A percentile compares a stretch with the other conserved stretches of the same genome.
Evolutionary conservation across 2,888 invertebrate species (phyloP).

Genomic region (Drosophila subquinaria): DNA sequence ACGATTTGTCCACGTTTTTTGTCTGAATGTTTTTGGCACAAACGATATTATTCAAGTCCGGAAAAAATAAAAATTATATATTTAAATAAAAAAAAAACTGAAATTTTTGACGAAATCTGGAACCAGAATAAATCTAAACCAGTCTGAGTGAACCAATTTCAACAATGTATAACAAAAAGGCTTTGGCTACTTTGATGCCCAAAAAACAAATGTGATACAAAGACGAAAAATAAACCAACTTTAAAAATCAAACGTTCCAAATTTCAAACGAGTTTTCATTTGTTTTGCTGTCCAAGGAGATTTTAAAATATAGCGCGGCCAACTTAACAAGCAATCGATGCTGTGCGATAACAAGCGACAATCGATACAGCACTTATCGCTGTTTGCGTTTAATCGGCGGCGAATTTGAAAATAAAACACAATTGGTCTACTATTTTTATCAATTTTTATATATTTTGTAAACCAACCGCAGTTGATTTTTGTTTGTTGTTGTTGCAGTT

Average conservation of each 20-base stretch:
- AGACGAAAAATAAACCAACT: no score
- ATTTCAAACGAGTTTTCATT: no score
- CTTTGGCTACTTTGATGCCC: slow-evolving; percentile 19
- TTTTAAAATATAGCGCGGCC: neutral
- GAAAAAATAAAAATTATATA: slow-evolving; percentile 17
- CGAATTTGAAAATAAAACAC: slow-evolving; percentile 43
- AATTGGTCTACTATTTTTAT: slow-evolving; percentile 82
- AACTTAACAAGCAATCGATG: slow-evolving; percentile 26
- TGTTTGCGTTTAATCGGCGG: slow-evolving; percentile 2
- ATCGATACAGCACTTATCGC: slow-evolving; percentile 20
- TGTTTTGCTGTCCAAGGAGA: neutral
- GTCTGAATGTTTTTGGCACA: neutral
- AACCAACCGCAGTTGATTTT: slow-evolving; percentile 75
- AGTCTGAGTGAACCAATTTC: slow-evolving; percentile 1
- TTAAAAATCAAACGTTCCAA: no score
- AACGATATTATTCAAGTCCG: slow-evolving; percentile 12
- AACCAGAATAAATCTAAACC: slow-evolving; percentile 15
- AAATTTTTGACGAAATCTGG: slow-evolving; percentile 22
- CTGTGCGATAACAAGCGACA: neutral
- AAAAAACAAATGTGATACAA: neutral
- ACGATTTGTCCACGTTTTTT: neutral
- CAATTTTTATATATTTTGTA: slow-evolving; percentile 81
- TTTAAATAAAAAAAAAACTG: slow-evolving; percentile 22
- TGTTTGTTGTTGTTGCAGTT: slow-evolving; percentile 66
- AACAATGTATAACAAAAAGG: neutral